These are phyloP conservation scores for Arothron firmamentum DNA, from an alignment of 2,113 vertebrate genomes.

Conservation along the genomic window DNA sequence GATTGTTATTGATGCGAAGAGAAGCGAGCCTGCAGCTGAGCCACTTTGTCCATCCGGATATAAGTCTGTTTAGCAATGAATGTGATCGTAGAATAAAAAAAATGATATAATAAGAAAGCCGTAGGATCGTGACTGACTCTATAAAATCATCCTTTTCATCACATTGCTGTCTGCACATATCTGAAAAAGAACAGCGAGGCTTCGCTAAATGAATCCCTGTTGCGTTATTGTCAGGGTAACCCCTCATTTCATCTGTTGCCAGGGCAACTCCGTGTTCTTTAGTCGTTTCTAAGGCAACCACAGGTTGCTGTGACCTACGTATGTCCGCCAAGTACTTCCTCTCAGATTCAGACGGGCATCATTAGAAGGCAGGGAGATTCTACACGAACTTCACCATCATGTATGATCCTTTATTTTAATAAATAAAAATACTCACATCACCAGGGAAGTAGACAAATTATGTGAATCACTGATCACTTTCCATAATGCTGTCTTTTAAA, in stretches of 20 bases:
- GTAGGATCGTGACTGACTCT: slow-evolving; percentile 29
- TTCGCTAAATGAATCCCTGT: slow-evolving; percentile 65
- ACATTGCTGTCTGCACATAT: slow-evolving; percentile 56
- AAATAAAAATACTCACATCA: not conserved
- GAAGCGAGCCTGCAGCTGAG: slow-evolving; percentile 19
- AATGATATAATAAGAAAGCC: slow-evolving; percentile 26
- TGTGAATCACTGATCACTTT: not conserved
- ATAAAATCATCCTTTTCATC: slow-evolving; percentile 31
- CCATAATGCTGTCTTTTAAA: not conserved
- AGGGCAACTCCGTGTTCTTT: slow-evolving; percentile 64
- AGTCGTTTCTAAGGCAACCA: slow-evolving; percentile 64
- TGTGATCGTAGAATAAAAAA: slow-evolving; percentile 3
- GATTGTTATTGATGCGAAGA: not conserved
- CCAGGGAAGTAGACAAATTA: not conserved
- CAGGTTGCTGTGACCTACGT: slow-evolving; percentile 69
- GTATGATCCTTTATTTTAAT: slow-evolving; percentile 51
- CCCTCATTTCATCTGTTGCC: slow-evolving; percentile 71
- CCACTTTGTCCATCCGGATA: not conserved
- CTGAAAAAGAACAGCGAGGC: slow-evolving; percentile 64
- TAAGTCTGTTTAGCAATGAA: slow-evolving; percentile 12
- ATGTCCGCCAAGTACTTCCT: slow-evolving; percentile 63
- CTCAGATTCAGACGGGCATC: slow-evolving; percentile 69
- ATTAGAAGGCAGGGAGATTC: slow-evolving; percentile 60
- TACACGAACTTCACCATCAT: slow-evolving; percentile 33
- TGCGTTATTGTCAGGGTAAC: slow-evolving; percentile 71